Conservation (phyloP, 2,888 invertebrate species). For the Anoncus sp. region DNA sequence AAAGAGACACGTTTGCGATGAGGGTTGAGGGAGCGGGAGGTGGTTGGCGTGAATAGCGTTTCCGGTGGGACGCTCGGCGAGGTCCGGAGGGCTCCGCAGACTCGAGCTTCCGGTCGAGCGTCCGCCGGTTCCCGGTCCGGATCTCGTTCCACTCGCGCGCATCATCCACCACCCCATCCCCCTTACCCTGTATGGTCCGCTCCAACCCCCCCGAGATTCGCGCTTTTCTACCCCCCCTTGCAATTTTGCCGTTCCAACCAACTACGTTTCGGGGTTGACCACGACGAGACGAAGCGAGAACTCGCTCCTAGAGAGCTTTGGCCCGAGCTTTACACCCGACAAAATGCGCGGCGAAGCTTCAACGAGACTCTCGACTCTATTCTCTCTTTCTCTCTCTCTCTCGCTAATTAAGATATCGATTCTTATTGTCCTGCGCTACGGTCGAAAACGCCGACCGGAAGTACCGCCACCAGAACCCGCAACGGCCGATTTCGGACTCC, state of each 20-base stretch:
- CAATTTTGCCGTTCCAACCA: slow-evolving; percentile 41
- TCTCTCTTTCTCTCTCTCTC: slow-evolving; percentile 72
- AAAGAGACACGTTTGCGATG: slow-evolving; percentile 29
- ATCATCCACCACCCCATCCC: too few species aligned
- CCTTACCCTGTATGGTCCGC: slow-evolving; percentile 58
- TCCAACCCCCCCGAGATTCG: slow-evolving; percentile 58
- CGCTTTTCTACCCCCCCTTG: slow-evolving; percentile 22
- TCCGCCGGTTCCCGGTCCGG: slow-evolving; percentile 78
- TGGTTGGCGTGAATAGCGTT: slow-evolving; percentile 80
- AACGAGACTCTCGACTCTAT: slow-evolving; percentile 48
- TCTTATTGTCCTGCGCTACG: slow-evolving; percentile 78
- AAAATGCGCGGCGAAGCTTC: slow-evolving; percentile 26
- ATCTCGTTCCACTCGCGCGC: slow-evolving; percentile 70
- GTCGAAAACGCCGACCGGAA: slow-evolving; percentile 72
- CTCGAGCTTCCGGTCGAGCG: slow-evolving; percentile 83
- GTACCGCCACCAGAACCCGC: slow-evolving; percentile 66
- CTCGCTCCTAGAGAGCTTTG: slow-evolving; percentile 16
- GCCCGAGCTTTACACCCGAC: slow-evolving; percentile 41
- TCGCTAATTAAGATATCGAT: slow-evolving; percentile 83
- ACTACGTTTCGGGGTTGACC: slow-evolving; percentile 26
- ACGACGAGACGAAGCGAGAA: slow-evolving; percentile 44
- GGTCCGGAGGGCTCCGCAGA: slow-evolving; percentile 81
- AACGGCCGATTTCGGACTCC: slow-evolving; percentile 58
- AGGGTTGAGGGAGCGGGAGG: slow-evolving; percentile 69
- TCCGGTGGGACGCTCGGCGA: slow-evolving; percentile 81